phyloP scores from a whole-genome alignment of 2,888 invertebrate genomes.

The Epiblema foenella region DNA sequence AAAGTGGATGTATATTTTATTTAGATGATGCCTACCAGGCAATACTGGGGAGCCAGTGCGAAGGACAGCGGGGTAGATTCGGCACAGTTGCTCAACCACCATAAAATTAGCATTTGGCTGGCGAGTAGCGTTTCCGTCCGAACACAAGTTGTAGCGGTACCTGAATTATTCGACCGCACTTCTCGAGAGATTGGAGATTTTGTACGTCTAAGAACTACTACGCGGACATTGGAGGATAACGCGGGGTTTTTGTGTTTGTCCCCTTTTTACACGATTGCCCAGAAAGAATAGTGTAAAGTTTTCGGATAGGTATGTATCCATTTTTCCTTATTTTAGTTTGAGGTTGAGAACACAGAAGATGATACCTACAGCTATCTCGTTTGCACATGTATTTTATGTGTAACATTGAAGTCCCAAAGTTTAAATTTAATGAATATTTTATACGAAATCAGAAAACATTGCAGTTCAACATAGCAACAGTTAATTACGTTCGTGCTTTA shows the following conservation, averaged over 20 bases:
- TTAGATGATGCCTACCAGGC: conserved; percentile 79
- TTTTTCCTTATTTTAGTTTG: conserved; percentile 3
- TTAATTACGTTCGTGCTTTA: too few relatives aligned
- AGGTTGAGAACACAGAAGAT: background rate
- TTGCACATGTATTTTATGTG: background rate
- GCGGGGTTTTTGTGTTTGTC: conserved; percentile 41
- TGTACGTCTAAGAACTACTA: conserved; percentile 50
- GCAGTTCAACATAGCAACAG: too few relatives aligned
- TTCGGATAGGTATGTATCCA: too few relatives aligned
- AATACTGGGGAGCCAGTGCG: conserved; percentile 62
- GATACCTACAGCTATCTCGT: conserved; percentile 8
- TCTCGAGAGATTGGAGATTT: conserved; percentile 66
- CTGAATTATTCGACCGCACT: conserved; percentile 80
- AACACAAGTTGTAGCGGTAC: conserved; percentile 72
- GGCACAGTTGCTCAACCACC: conserved; percentile 84
- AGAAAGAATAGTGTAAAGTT: too few relatives aligned
- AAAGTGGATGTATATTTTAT: conserved; percentile 70
- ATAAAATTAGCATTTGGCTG: conserved; percentile 85
- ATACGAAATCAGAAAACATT: background rate
- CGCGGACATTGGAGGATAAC: conserved; percentile 51
- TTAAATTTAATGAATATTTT: background rate
- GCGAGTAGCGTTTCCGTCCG: conserved; percentile 79
- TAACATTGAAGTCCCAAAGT: background rate
- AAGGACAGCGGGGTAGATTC: conserved; percentile 77
- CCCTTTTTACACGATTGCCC: conserved; percentile 20